phyloP scores from a whole-genome alignment of 2,113 vertebrate species.

The Clarias gariepinus region DNA sequence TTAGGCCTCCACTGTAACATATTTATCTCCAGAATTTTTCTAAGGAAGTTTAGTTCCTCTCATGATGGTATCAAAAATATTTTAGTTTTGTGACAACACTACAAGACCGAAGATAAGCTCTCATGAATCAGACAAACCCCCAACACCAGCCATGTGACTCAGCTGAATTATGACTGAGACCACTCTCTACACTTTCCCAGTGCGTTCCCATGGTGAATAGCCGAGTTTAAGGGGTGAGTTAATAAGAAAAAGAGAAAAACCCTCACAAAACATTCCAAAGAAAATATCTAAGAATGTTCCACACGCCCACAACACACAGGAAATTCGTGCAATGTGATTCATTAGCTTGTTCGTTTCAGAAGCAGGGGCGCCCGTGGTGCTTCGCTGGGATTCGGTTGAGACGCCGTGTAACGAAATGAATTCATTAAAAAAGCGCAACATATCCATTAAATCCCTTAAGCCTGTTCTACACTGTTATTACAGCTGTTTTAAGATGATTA shows the following conservation, averaged over 20 bases:
- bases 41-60: too few species aligned
- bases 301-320: slow-evolving; percentile 1
- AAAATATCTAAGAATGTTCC: slow-evolving; percentile 21
- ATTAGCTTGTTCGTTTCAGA: slow-evolving; percentile 9
- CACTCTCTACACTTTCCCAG: background rate
- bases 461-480: background rate
- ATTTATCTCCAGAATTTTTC: too few species aligned
- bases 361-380: background rate
- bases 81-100: too few species aligned
- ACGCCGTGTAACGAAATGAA: background rate
- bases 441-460: background rate
- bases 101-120: background rate
- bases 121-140: background rate
- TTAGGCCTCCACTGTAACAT: too few species aligned
- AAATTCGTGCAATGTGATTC: slow-evolving; percentile 24
- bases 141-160: background rate
- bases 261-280: slow-evolving; percentile 20
- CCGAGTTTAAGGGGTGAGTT: background rate
- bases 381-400: slow-evolving; percentile 1
- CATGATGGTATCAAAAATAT: too few species aligned
- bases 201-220: background rate
- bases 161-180: background rate
- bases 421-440: background rate
- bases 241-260: too few species aligned
- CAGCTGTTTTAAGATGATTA: background rate